A percentile compares a stretch with the other conserved stretches of the same genome.
These are phyloP conservation scores for Hydractinia symbiolongicarpus DNA, from an alignment of 30 jellyfish, hydroid and myxozoan genomes.

Conservation along the genomic window DNA sequence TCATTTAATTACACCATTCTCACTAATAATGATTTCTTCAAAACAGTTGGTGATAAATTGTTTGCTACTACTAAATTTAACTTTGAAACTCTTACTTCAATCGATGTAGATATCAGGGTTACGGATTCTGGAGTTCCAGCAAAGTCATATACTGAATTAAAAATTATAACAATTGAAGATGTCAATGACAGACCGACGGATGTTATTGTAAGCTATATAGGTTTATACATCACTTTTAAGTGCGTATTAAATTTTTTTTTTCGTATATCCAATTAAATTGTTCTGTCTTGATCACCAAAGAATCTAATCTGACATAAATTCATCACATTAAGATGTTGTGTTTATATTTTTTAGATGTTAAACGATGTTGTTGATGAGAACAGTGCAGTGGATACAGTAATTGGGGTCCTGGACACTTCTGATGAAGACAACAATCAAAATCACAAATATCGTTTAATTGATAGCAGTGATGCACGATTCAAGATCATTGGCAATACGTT, in stretches of 20 bases:
- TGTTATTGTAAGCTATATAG: slow-evolving; percentile 12
- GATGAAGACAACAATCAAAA: slow-evolving; percentile 57
- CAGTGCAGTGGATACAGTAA: slow-evolving; percentile 44
- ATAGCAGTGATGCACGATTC: slow-evolving; percentile 46
- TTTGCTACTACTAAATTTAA: slow-evolving; percentile 23
- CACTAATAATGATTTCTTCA: slow-evolving; percentile 24
- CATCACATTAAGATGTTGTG: not conserved
- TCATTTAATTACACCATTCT: slow-evolving; percentile 45
- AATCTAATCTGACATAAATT: not conserved
- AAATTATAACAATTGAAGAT: slow-evolving; percentile 39
- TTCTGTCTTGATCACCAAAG: not conserved
- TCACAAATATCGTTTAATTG: slow-evolving; percentile 34
- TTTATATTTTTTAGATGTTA: slow-evolving; percentile 47
- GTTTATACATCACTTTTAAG: not conserved
- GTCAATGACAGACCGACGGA: slow-evolving; percentile 64
- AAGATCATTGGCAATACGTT: slow-evolving; percentile 27
- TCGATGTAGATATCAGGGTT: slow-evolving; percentile 35
- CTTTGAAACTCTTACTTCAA: slow-evolving; percentile 44
- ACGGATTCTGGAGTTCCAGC: slow-evolving; percentile 69
- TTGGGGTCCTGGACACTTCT: slow-evolving; percentile 46
- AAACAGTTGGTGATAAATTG: slow-evolving; percentile 9
- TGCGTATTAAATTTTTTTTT: not conserved
- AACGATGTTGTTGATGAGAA: slow-evolving; percentile 55
- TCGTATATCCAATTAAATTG: not conserved
- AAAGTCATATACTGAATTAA: slow-evolving; percentile 30